These are phyloP conservation scores for Drosophila histrio DNA, from an alignment of 2,888 invertebrate species.

Conservation along the genomic window DNA sequence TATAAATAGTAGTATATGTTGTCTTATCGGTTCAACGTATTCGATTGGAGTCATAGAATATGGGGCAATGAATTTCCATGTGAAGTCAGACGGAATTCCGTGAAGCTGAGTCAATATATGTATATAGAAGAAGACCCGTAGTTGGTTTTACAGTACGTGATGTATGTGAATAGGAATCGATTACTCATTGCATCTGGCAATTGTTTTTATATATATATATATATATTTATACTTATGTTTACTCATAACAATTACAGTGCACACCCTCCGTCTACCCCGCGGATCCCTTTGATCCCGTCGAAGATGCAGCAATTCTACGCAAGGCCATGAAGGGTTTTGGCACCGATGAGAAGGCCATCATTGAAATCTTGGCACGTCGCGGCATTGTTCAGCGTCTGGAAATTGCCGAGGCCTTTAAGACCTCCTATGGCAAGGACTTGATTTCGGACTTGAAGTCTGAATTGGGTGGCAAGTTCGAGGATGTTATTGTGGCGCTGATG, in stretches of 20 bases:
- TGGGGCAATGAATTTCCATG: neutral
- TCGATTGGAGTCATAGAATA: neutral
- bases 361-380: slow-evolving; percentile 93
- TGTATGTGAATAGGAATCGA: slow-evolving; percentile 4
- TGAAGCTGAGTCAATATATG: slow-evolving; percentile 27
- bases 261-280: slow-evolving; percentile 95
- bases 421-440: slow-evolving; percentile 94
- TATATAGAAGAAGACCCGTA: neutral
- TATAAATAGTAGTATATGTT: neutral
- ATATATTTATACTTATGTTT: neutral
- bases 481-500: slow-evolving; percentile 95
- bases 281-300: slow-evolving; percentile 93
- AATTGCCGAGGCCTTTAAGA: slow-evolving; percentile 95
- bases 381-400: slow-evolving; percentile 96
- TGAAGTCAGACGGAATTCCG: neutral
- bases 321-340: slow-evolving; percentile 97
- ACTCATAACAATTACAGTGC: slow-evolving; percentile 86
- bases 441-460: slow-evolving; percentile 94
- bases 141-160: slow-evolving; percentile 24
- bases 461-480: slow-evolving; percentile 94
- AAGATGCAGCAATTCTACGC: slow-evolving; percentile 92
- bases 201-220: neutral
- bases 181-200: slow-evolving; percentile 10
- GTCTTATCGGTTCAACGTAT: slow-evolving; percentile 1
- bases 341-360: slow-evolving; percentile 95